Evolutionary conservation across 2,797 vertebrate species (phyloP).

Genomic region (Argyrosomus regius): DNA sequence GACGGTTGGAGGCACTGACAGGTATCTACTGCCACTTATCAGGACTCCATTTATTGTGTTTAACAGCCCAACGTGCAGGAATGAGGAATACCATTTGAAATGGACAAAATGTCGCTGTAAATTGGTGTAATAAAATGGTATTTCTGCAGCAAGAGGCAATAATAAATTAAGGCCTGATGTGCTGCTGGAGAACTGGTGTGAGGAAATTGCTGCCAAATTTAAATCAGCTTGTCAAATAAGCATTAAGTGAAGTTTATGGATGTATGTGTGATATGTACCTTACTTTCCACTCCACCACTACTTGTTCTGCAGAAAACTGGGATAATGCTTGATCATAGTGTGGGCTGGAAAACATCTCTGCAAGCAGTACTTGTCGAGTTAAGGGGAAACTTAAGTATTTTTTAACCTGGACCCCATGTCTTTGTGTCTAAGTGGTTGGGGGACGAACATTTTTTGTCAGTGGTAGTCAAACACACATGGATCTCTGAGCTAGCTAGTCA

Average conservation of each 20-base stretch:
- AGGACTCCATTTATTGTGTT: constrained; percentile 60
- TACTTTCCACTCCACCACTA: constrained; percentile 39
- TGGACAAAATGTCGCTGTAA: constrained; percentile 49
- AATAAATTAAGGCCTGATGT: constrained; percentile 49
- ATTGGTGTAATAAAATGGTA: constrained; percentile 63
- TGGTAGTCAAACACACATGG: not conserved
- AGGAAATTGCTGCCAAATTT: constrained; percentile 48
- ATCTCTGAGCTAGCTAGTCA: not conserved
- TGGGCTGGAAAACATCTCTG: constrained; percentile 8
- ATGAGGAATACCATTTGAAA: constrained; percentile 48
- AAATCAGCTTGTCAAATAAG: constrained; percentile 46
- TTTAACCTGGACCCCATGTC: no score
- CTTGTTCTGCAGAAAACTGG: constrained; percentile 14
- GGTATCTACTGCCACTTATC: constrained; percentile 59
- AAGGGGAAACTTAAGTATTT: not conserved
- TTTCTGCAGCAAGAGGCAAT: constrained; percentile 51
- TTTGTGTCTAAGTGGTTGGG: no score
- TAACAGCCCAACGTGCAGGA: constrained; percentile 41
- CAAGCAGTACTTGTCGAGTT: not conserved
- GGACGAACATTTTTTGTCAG: no score
- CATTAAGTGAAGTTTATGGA: constrained; percentile 41
- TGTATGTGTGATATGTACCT: constrained; percentile 30
- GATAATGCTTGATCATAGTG: constrained; percentile 15
- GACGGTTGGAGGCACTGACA: constrained; percentile 47
- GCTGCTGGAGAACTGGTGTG: constrained; percentile 36